Conservation (phyloP, 2,113 vertebrate genomes). For the Cynopterus brachyotis region DNA sequence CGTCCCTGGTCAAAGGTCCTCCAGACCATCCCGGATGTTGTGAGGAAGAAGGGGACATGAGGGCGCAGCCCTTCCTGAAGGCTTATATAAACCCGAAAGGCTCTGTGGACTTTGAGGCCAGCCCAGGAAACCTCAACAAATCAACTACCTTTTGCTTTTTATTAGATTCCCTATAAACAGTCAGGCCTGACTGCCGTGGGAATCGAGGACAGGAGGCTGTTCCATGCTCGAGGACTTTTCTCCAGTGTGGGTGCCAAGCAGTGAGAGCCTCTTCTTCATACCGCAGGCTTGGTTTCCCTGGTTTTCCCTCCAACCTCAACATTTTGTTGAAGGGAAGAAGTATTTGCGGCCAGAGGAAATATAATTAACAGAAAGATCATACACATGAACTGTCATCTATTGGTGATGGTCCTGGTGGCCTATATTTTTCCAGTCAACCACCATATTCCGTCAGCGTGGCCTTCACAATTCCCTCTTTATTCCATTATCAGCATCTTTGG, state of each 20-base stretch:
- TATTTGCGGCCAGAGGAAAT: neutral
- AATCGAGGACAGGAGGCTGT: neutral
- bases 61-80: neutral
- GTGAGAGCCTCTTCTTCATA: neutral
- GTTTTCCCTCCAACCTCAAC: neutral
- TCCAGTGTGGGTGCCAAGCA: neutral
- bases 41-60: neutral
- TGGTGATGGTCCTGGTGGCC: neutral
- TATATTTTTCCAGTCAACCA: neutral
- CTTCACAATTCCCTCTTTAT: neutral
- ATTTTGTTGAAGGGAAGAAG: neutral
- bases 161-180: neutral
- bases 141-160: neutral
- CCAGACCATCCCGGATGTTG: neutral
- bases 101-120: neutral
- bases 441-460: neutral
- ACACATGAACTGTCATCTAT: neutral
- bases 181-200: neutral
- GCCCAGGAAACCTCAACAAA: slow-evolving; percentile 34
- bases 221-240: slow-evolving; percentile 14
- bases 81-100: neutral
- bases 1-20: neutral
- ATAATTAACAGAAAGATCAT: neutral
- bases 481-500: neutral
- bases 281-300: neutral